Percentiles rank a stretch among this genome's conserved stretches.
Evolutionary conservation across 2,888 invertebrate species (phyloP).

Genomic region (Drosophila peninsularis): DNA sequence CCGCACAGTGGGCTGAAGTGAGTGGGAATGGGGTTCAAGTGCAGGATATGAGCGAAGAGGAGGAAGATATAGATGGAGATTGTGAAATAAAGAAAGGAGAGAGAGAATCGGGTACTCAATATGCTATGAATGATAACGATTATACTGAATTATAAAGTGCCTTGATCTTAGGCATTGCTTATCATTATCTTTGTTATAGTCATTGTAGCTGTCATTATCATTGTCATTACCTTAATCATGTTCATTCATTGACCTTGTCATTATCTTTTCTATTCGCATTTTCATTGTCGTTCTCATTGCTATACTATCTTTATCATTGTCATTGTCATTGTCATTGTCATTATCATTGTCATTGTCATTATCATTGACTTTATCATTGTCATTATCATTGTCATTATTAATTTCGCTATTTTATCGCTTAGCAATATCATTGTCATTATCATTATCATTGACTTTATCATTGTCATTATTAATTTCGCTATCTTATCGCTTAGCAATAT

Average conservation of each 20-base stretch:
- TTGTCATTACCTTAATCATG: too few relatives aligned
- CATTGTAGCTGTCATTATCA: not conserved
- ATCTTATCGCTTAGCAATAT: too few relatives aligned
- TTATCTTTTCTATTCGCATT: too few relatives aligned
- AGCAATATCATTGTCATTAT: not conserved
- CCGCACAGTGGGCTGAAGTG: conserved; percentile 33
- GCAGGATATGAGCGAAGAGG: too few relatives aligned
- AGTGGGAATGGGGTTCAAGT: too few relatives aligned
- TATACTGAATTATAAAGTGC: too few relatives aligned
- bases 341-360: not conserved
- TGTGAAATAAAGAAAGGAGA: not conserved
- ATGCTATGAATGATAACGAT: too few relatives aligned
- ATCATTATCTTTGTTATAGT: not conserved
- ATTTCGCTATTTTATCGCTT: not conserved
- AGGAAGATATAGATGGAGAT: not conserved
- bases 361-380: not conserved
- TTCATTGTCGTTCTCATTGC: not conserved
- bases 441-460: not conserved
- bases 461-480: too few relatives aligned
- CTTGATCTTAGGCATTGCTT: not conserved
- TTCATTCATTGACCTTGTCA: too few relatives aligned
- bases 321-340: not conserved
- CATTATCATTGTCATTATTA: not conserved
- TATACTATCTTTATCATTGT: not conserved
- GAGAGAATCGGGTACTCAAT: too few relatives aligned